Conservation (phyloP, 1,140 invertebrate species). For the Centruroides sculpturatus region DNA sequence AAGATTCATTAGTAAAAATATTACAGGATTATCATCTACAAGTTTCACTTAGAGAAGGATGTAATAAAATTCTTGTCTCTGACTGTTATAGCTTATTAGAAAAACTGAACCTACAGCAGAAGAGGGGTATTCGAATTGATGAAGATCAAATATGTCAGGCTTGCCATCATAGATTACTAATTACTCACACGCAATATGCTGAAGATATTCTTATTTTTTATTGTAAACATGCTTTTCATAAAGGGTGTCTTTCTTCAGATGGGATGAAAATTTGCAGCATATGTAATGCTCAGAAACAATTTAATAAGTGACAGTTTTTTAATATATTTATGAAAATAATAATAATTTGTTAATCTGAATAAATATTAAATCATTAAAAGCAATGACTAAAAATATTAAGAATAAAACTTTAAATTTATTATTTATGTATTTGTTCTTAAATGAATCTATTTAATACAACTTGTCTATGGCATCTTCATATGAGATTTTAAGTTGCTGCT, state of each 20-base stretch:
- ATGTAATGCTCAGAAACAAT: conserved; percentile 12
- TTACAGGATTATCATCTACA: conserved; percentile 89
- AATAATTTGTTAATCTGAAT: too few relatives aligned
- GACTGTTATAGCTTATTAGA: conserved; percentile 84
- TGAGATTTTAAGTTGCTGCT: too few relatives aligned
- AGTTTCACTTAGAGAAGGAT: conserved; percentile 71
- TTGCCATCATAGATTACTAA: conserved; percentile 12
- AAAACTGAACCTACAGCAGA: conserved; percentile 56
- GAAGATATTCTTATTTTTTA: conserved; percentile 65
- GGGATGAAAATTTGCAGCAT: conserved; percentile 11
- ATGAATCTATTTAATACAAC: too few relatives aligned
- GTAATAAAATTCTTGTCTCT: conserved; percentile 67
- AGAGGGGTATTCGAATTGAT: conserved; percentile 53
- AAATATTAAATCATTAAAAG: too few relatives aligned
- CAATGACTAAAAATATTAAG: too few relatives aligned
- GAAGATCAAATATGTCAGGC: conserved; percentile 28
- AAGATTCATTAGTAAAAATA: conserved; percentile 85
- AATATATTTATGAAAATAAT: too few relatives aligned
- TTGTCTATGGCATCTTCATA: too few relatives aligned
- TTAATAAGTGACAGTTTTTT: too few relatives aligned
- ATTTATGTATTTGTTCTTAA: too few relatives aligned
- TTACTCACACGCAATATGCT: conserved; percentile 36
- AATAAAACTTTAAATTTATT: too few relatives aligned
- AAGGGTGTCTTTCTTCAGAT: conserved; percentile 46
- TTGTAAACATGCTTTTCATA: conserved; percentile 80